phyloP scores from a whole-genome alignment of 1,140 invertebrate species.

The Drosophila novamexicana region DNA sequence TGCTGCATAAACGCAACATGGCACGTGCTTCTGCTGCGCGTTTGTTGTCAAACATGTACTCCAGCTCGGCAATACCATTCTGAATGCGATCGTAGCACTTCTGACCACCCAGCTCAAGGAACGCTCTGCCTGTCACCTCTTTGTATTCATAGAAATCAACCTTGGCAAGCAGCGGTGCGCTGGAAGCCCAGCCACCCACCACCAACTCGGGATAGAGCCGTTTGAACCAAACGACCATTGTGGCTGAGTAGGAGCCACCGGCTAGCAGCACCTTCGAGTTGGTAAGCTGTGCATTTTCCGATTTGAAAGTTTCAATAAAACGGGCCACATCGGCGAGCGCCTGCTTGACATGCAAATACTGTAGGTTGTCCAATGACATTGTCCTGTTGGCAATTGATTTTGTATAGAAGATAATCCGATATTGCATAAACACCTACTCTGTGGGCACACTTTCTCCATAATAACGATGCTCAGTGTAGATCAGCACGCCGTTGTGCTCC shows the following conservation, averaged over 20 bases:
- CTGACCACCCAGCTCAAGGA: slow-evolving; percentile 67
- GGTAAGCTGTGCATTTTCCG: slow-evolving; percentile 76
- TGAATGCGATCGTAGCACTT: slow-evolving; percentile 85
- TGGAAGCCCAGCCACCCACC: slow-evolving; percentile 90
- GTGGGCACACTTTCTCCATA: slow-evolving; percentile 92
- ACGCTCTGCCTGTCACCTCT: slow-evolving; percentile 58
- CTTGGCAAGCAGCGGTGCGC: slow-evolving; percentile 87
- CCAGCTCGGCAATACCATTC: slow-evolving; percentile 85
- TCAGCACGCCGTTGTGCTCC: slow-evolving; percentile 86
- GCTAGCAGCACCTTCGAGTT: slow-evolving; percentile 87
- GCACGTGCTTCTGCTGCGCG: slow-evolving; percentile 67
- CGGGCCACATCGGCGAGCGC: slow-evolving; percentile 90
- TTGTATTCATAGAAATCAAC: slow-evolving; percentile 71
- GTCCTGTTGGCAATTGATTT: slow-evolving; percentile 81
- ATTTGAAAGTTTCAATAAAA: slow-evolving; percentile 87
- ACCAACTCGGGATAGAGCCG: slow-evolving; percentile 91
- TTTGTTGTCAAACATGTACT: slow-evolving; percentile 75
- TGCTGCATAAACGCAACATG: slow-evolving; percentile 81
- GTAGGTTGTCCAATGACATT: slow-evolving; percentile 86
- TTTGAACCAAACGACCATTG: slow-evolving; percentile 91
- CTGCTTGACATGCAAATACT: slow-evolving; percentile 89
- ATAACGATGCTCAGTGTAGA: slow-evolving; percentile 92
- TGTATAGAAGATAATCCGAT: background rate
- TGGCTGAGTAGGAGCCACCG: slow-evolving; percentile 92
- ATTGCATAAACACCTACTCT: slow-evolving; percentile 60